phyloP scores from a whole-genome alignment of 1,140 invertebrate species.

The Macrobrachium rosenbergii region DNA sequence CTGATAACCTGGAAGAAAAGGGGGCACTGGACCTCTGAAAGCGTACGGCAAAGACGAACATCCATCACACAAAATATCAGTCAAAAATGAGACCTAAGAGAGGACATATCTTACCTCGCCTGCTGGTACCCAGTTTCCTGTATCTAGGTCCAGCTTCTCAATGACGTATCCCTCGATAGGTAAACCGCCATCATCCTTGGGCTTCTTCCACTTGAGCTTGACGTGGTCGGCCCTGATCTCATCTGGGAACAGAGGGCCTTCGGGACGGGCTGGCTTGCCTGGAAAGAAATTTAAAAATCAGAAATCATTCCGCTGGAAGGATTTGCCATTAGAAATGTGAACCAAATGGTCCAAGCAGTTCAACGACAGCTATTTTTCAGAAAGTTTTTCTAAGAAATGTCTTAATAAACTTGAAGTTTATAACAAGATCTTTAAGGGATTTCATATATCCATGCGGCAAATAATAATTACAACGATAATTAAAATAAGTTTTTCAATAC shows the following conservation, averaged over 20 bases:
- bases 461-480: no score
- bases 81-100: background rate
- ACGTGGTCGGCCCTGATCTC: slow-evolving; percentile 92
- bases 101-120: slow-evolving; percentile 78
- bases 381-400: no score
- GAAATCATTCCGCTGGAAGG: background rate
- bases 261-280: slow-evolving; percentile 66
- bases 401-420: no score
- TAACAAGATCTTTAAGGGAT: no score
- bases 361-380: no score
- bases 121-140: slow-evolving; percentile 91
- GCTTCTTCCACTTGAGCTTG: slow-evolving; percentile 95
- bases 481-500: no score
- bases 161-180: slow-evolving; percentile 95
- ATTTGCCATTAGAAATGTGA: no score
- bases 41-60: background rate
- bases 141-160: slow-evolving; percentile 96
- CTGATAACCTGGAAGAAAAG: no score
- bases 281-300: background rate
- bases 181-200: slow-evolving; percentile 92
- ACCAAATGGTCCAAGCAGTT: background rate
- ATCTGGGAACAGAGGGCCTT: slow-evolving; percentile 73
- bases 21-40: no score
- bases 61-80: no score
- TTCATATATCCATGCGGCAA: no score